Evolutionary conservation across 2,113 vertebrate genomes (phyloP), one percentile per base, ranked within the genome.

Genomic region (Pholis gunnellus): DNA sequence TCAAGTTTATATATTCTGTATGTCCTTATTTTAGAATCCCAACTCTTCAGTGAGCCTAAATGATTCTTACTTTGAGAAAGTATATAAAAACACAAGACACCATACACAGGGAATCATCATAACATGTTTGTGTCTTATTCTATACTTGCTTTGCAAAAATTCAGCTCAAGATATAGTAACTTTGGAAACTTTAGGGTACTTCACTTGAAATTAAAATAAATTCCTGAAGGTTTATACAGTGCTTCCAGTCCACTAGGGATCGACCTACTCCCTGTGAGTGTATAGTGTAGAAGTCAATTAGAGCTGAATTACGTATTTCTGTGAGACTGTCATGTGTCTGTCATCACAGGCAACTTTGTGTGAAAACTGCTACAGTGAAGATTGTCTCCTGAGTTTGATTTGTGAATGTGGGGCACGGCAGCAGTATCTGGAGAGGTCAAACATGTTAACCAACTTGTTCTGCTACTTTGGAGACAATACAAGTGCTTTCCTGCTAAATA

Each of bases 371-470:
- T 15, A 42, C 74, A 67, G 76, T 79, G 18, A 46, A 17, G 34
- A 64, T 73, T 22, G 25, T 70, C 25, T 77, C 17, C 20, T 14
- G 38, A n/a, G 52, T 27, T 27, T n/a, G 52, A 85, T 85, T 67
- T 75, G 63, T 59, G n/a, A 85, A 91, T 81, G 67, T 75, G 61
- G 63, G 83, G 85, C 78, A 85, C 1, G 70, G 78, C 84, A 56
- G 72, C 61, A 59, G 79, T 80, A 61, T 77, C 74, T 77, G 54
- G 40, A 86, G 80, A 78, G 76, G 81, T 88, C 74, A 90, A 82
- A 88, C 89, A 93, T 88, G 92, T 84, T 38, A 86, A 85, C 93
- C 68, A 57, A 94, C 95, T 88, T 65, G 94, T 95, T 94, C 85
- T 89, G 79, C 94, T 40, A 36, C 90, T 92, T 93, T 70, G 48